Percentiles rank a stretch among this genome's conserved stretches.
Conservation (phyloP, 2,888 invertebrate genomes). For the Amphipyra tragopoginis region DNA sequence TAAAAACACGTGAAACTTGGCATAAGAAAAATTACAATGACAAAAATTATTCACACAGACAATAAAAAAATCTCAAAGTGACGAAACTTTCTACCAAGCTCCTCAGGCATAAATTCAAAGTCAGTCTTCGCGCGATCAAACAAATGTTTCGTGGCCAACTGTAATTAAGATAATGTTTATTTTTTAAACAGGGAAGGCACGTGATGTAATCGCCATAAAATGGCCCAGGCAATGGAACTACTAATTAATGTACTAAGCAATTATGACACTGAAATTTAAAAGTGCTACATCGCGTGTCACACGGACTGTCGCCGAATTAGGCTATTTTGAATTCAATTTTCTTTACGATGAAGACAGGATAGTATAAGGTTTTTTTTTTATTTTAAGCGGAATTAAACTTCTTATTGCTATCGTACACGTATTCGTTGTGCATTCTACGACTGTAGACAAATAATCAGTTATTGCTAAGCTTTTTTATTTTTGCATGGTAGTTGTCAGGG, state of each 20-base stretch:
- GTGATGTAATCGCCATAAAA: conserved; percentile 58
- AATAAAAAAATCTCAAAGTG: too few relatives aligned
- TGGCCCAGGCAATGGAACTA: conserved; percentile 54
- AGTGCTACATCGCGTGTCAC: conserved; percentile 77
- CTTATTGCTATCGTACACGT: too few relatives aligned
- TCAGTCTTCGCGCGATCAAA: conserved; percentile 47
- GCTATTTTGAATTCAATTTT: conserved; percentile 36
- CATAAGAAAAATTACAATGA: too few relatives aligned
- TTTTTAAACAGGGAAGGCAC: conserved; percentile 63
- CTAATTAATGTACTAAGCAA: conserved; percentile 75
- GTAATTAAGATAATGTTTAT: conserved; percentile 75
- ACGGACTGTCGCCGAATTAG: conserved; percentile 49
- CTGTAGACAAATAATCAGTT: too few relatives aligned
- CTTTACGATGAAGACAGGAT: conserved; percentile 5
- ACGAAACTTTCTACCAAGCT: too few relatives aligned
- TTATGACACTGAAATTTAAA: conserved; percentile 82
- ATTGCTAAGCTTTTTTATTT: too few relatives aligned
- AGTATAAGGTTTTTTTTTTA: too few relatives aligned
- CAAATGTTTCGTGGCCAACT: conserved; percentile 70
- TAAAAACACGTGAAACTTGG: too few relatives aligned
- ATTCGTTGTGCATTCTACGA: too few relatives aligned
- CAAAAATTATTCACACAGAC: too few relatives aligned
- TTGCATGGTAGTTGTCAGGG: too few relatives aligned
- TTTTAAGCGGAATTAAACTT: too few relatives aligned
- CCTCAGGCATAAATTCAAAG: conserved; percentile 13